phyloP scores from a whole-genome alignment of 2,888 invertebrate genomes.

The Philhelius pedissequus region DNA sequence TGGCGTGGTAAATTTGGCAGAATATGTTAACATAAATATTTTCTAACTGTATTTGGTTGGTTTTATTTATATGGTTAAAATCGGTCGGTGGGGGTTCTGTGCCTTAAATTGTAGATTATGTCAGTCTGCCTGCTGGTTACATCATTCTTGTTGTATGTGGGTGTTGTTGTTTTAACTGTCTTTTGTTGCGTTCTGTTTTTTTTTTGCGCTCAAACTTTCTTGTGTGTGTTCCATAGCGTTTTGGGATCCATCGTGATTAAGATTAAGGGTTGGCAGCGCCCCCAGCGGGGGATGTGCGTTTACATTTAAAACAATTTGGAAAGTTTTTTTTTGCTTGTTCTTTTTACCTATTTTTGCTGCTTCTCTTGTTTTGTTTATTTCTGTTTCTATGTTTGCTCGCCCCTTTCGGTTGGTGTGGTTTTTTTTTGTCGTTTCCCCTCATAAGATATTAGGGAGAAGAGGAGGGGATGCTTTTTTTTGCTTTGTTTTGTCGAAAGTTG shows the following conservation, averaged over 20 bases:
- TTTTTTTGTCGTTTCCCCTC: neutral
- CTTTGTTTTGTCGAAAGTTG: constrained; percentile 48
- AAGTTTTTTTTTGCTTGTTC: constrained; percentile 46
- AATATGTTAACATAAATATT: constrained; percentile 66
- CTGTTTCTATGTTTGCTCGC: constrained; percentile 50
- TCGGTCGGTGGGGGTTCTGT: neutral
- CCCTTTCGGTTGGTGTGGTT: constrained; percentile 32
- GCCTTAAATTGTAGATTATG: constrained; percentile 48
- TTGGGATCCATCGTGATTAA: constrained; percentile 58
- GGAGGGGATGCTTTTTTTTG: neutral
- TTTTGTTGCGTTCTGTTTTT: constrained; percentile 12
- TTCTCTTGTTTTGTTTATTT: constrained; percentile 54
- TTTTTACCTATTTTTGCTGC: constrained; percentile 38
- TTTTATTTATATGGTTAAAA: constrained; percentile 34
- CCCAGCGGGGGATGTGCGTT: constrained; percentile 62
- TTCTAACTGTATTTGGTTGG: constrained; percentile 61
- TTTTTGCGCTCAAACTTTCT: constrained; percentile 6
- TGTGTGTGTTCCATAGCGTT: constrained; percentile 53
- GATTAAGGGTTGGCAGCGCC: constrained; percentile 66
- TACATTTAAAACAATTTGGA: constrained; percentile 66
- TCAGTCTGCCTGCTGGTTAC: constrained; percentile 56
- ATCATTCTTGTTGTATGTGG: constrained; percentile 60
- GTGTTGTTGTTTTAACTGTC: constrained; percentile 1
- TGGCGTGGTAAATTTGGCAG: constrained; percentile 55
- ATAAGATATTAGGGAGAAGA: neutral